Evolutionary conservation across 2,113 vertebrate species (phyloP), one percentile per base, ranked within the genome.

Genomic region (Ranitomeya imitator): DNA sequence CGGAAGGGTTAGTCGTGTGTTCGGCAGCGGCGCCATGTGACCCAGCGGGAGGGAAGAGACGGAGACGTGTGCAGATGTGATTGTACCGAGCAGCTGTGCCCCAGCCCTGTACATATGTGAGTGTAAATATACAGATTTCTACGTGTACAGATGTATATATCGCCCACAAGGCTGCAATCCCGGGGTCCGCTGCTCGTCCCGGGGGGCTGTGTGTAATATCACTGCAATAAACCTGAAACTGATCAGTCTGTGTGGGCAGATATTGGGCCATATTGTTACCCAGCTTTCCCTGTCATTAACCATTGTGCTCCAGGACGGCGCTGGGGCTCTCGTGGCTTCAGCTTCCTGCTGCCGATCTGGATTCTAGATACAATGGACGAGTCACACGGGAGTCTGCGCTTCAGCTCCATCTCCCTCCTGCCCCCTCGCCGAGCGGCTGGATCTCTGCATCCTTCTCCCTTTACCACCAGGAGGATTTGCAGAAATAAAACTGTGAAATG

Each of bases 41-140:
- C 60, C 23, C 61, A 87, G 86, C 77, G 59, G 63, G 86, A 55
- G n/a, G 54, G 19, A 10, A 55, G 60, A 69, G 23, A 37, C 60
- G 55, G 45, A 69, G 45, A 31, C 37, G 45, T 51, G 57, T 71
- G 60, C 86, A 87, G 86, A 87, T 81, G 86, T 60, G 52, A 23
- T 9, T 54, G 74, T 80, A 54, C 63, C 2, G 19, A 81, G 63
- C 61, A 79, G 86, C 65, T 73, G 77, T 37, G 59, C 61, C 71
- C 31, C 51, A 7, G 21, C 45, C 1, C 19, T 80, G 86, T 87
- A 81, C 63, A 87, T 80, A 87, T 86, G 86, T 21, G 77, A 7
- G 52, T 81, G 86, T 80, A 81, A 86, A 86, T 79, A 86, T 67
- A 79, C 52, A 79, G 59, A 86, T 61, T 61, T 79, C 26, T 86